These are phyloP conservation scores for Rhamphomyia laevipes DNA, from an alignment of 2,888 invertebrate species.

Conservation along the genomic window DNA sequence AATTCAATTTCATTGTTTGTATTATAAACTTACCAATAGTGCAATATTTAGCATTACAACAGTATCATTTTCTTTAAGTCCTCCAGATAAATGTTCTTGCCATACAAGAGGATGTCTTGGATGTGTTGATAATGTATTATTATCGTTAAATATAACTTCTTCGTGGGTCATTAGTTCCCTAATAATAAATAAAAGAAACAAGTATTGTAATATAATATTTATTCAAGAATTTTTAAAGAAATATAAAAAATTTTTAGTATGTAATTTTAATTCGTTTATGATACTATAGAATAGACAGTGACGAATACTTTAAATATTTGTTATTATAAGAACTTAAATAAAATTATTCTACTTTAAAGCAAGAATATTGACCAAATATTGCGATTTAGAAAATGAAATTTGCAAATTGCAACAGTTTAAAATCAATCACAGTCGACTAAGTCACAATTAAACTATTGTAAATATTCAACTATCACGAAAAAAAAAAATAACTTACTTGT, in stretches of 20 bases:
- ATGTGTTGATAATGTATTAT: constrained; percentile 57
- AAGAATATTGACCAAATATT: not conserved
- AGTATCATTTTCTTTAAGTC: constrained; percentile 58
- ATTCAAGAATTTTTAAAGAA: not conserved
- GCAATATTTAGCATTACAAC: constrained; percentile 73
- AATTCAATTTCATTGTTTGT: not conserved
- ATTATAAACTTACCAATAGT: constrained; percentile 54
- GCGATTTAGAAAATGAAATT: not conserved
- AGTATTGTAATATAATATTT: constrained; percentile 2
- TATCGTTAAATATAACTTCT: constrained; percentile 59
- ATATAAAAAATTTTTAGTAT: not conserved
- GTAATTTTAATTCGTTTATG: too few species aligned
- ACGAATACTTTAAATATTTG: too few species aligned
- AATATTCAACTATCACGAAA: not conserved
- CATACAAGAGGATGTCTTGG: constrained; percentile 65
- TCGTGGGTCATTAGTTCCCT: constrained; percentile 62
- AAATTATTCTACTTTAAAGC: not conserved
- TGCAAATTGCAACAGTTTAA: too few species aligned
- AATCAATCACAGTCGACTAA: not conserved
- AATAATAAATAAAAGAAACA: constrained; percentile 30
- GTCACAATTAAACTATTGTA: not conserved
- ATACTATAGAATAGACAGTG: too few species aligned
- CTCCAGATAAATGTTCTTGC: constrained; percentile 64
- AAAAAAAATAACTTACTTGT: constrained; percentile 51
- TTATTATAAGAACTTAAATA: not conserved